Conservation (phyloP, 30 jellyfish, hydroid and myxozoan genomes). For the Aurelia aurita region DNA sequence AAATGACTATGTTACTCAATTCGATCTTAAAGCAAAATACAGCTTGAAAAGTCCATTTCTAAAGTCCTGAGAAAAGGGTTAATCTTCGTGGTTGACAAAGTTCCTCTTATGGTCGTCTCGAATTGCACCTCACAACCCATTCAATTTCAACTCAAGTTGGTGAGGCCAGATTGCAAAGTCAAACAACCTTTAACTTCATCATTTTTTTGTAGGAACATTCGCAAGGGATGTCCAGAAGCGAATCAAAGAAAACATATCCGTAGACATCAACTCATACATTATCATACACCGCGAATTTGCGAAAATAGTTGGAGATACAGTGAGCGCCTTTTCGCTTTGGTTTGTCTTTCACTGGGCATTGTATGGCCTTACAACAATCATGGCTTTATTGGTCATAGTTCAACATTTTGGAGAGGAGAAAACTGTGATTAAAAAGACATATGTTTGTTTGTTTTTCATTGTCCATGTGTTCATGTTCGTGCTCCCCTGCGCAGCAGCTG, state of each 20-base stretch:
- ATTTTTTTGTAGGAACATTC: conserved; percentile 56
- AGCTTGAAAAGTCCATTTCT: no score
- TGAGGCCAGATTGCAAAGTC: background rate
- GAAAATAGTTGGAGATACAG: conserved; percentile 67
- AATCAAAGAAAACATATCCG: conserved; percentile 21
- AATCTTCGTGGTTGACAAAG: no score
- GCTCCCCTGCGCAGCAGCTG: conserved; percentile 86
- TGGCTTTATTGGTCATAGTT: conserved; percentile 74
- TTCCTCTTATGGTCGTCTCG: no score
- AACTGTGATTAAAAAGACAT: conserved; percentile 43
- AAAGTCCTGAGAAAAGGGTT: no score
- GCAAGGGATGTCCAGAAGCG: conserved; percentile 73
- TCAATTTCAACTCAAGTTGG: no score
- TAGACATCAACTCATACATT: conserved; percentile 47
- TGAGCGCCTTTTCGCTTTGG: conserved; percentile 71
- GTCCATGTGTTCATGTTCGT: conserved; percentile 73
- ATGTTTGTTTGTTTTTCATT: conserved; percentile 55
- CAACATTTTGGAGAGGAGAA: conserved; percentile 61
- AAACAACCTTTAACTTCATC: background rate
- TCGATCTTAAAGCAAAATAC: no score
- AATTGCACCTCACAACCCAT: no score
- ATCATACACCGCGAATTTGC: conserved; percentile 76
- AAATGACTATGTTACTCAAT: no score
- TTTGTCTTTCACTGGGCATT: conserved; percentile 84
- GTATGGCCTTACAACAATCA: conserved; percentile 70